Conservation (phyloP, 1,140 invertebrate species). For the Procambarus virginalis region DNA sequence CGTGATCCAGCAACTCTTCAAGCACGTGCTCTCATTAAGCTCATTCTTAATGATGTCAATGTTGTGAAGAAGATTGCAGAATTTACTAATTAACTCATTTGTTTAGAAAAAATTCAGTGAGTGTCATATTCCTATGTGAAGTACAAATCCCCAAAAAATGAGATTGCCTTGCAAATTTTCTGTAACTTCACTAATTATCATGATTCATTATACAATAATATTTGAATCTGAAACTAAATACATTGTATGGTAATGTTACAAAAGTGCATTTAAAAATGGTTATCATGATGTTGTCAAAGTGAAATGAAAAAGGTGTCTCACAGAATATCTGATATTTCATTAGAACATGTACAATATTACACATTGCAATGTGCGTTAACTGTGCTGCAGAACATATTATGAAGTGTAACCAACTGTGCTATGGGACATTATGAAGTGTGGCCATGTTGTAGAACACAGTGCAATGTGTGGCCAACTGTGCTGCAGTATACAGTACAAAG, state of each 20-base stretch:
- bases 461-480: too few relatives aligned
- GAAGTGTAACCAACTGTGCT: background rate
- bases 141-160: background rate
- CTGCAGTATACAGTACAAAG: too few relatives aligned
- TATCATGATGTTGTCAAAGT: background rate
- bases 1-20: conserved; percentile 58
- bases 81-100: conserved; percentile 37
- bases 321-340: background rate
- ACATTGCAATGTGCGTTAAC: too few relatives aligned
- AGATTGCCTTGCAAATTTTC: background rate
- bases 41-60: conserved; percentile 54
- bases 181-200: background rate
- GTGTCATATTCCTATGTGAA: background rate
- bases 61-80: conserved; percentile 58
- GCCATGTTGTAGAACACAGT: background rate
- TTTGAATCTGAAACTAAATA: background rate
- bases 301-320: background rate
- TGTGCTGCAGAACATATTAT: background rate
- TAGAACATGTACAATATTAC: background rate
- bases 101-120: background rate
- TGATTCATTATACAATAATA: background rate
- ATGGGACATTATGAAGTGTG: background rate
- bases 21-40: conserved; percentile 57
- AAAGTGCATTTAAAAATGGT: background rate
- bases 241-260: background rate